Evolutionary conservation across 2,888 invertebrate species (phyloP).

Genomic region (Lasioglossum zephyrum): DNA sequence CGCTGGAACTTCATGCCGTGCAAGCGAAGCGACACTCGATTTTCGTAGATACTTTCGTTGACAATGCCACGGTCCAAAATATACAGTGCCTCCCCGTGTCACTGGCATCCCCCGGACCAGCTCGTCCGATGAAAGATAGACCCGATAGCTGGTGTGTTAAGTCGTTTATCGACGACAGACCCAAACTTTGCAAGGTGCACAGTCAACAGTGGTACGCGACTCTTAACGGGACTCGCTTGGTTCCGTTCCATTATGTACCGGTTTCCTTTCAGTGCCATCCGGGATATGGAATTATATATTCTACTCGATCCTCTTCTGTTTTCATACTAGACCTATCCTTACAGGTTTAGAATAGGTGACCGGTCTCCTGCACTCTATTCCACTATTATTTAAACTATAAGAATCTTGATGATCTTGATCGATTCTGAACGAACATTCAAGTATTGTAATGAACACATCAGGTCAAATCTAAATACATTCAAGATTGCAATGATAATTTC

Average conservation of each 20-base stretch:
- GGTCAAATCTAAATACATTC: background rate
- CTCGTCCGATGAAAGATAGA: conserved; percentile 48
- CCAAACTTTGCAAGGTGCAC: conserved; percentile 29
- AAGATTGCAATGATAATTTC: no score
- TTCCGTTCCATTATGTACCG: conserved; percentile 29
- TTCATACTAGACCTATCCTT: background rate
- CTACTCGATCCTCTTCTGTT: background rate
- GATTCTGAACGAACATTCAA: no score
- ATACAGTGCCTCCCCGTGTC: conserved; percentile 30
- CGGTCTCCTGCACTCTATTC: no score
- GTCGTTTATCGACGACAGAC: conserved; percentile 29
- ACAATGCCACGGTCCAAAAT: conserved; percentile 20
- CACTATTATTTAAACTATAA: no score
- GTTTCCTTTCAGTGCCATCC: background rate
- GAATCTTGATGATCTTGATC: no score
- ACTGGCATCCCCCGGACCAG: background rate
- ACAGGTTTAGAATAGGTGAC: no score
- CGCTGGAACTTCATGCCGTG: conserved; percentile 45
- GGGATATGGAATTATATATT: background rate
- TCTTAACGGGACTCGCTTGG: conserved; percentile 37
- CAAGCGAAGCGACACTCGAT: conserved; percentile 51
- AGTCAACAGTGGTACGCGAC: background rate
- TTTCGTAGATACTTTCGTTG: conserved; percentile 39
- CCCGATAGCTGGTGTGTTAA: conserved; percentile 15
- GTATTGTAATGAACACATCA: no score